Percentiles rank a stretch among this genome's conserved stretches.
Conservation (phyloP, 2,888 invertebrate species). For the Chloroclysta siterata region DNA sequence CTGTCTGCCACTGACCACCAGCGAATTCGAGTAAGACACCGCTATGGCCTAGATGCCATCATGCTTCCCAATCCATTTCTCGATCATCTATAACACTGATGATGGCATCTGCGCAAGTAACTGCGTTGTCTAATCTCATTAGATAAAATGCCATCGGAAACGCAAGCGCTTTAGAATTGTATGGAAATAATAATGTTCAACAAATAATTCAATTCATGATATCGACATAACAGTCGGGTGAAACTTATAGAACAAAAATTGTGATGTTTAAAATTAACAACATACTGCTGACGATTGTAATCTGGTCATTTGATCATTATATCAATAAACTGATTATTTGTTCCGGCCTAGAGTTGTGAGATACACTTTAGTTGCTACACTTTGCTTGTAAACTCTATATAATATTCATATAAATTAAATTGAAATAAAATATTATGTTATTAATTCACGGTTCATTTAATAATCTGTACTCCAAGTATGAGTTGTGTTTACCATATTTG, state of each 20-base stretch:
- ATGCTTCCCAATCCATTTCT: slow-evolving; percentile 42
- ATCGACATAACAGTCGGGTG: too few species aligned
- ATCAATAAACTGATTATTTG: neutral
- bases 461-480: too few species aligned
- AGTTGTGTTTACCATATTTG: too few species aligned
- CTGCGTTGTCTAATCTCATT: slow-evolving; percentile 44
- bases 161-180: neutral
- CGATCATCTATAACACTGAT: slow-evolving; percentile 37
- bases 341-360: neutral
- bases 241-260: too few species aligned
- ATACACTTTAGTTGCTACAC: neutral
- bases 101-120: slow-evolving; percentile 64
- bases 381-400: neutral
- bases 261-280: neutral
- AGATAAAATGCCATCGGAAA: slow-evolving; percentile 1
- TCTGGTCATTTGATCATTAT: neutral
- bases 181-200: neutral
- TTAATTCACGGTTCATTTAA: too few species aligned
- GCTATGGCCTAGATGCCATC: slow-evolving; percentile 68
- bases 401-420: too few species aligned
- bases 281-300: neutral
- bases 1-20: slow-evolving; percentile 93
- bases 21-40: slow-evolving; percentile 95
- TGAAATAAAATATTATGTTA: too few species aligned
- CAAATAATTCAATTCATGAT: neutral